Evolutionary conservation across 2,113 vertebrate genomes (phyloP), one percentile per base, ranked within the genome.

Genomic region (Cnemophilus loriae): DNA sequence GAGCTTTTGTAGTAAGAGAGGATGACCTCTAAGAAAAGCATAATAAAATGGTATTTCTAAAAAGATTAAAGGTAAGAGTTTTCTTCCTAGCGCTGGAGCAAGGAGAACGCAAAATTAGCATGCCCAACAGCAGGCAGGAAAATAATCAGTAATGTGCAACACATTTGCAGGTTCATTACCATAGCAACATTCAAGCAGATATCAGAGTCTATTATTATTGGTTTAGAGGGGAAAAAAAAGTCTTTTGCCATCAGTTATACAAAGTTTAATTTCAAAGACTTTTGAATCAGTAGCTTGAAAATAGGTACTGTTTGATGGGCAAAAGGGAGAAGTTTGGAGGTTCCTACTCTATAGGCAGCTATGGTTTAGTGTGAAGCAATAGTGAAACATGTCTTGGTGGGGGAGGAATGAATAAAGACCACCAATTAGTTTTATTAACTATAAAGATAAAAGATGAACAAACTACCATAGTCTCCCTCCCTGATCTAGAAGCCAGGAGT

Each of bases 11-110:
- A 73, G 21, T 3, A 35, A 27, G 55, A 91, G 57, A 75, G 15
- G 23, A 65, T 15, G 22, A 12, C 9, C 21, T 84, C 44, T 27
- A 44, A 60, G 13, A 64, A 93, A 79, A 71, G 30, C 20, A 65
- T 18, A 49, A 0, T 33, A 32, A 78, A 89, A 60, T 3, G 0
- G 0, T 61, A 17, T 77, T 60, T 85, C 24, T 1, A 16, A 75
- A 41, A 37, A 59, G 7, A 60, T 32, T 41, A 49, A 78, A 50
- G 4, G 1, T 7, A 35, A 57, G 33, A 39, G 20, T n/a, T 82
- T 52, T 84, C 44, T 47, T 82, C 47, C 44, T 52, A 70, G 49
- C 17, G 46, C 37, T 28, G 6, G 9, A 57, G 10, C 13, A 91
- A 20, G 8, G 12, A 64, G 22, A 76, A 68, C 4, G 8, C 6